A percentile compares a stretch with the other conserved stretches of the same genome.
These are phyloP conservation scores for Sorex maritimensis DNA, from an alignment of 2,797 vertebrate genomes.

Conservation along the genomic window DNA sequence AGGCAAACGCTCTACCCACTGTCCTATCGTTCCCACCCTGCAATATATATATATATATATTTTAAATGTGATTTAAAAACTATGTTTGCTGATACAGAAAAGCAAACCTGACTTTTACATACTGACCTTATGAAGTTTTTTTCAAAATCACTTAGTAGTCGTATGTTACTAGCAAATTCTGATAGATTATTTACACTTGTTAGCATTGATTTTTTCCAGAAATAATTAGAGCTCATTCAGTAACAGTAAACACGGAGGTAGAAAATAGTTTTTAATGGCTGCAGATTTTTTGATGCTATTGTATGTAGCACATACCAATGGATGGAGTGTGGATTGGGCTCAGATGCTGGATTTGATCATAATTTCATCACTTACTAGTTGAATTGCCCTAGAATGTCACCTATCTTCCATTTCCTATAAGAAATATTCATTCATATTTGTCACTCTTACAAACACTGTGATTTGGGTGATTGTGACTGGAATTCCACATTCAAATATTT, in stretches of 20 bases:
- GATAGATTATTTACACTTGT: not conserved
- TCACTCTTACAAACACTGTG: not conserved
- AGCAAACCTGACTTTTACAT: slow-evolving; percentile 20
- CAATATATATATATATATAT: no score
- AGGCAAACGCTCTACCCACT: no score
- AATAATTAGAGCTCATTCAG: slow-evolving; percentile 1
- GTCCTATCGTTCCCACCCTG: no score
- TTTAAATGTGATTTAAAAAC: not conserved
- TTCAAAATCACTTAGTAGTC: not conserved
- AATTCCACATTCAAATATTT: slow-evolving; percentile 13
- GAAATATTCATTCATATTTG: not conserved
- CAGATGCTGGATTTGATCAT: not conserved
- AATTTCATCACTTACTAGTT: not conserved
- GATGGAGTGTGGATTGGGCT: not conserved
- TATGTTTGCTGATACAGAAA: not conserved
- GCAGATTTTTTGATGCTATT: not conserved
- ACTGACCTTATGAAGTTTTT: not conserved
- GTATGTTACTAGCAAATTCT: not conserved
- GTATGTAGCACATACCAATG: not conserved
- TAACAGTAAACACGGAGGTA: not conserved
- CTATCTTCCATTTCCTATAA: not conserved
- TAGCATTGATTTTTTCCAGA: not conserved
- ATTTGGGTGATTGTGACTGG: not conserved
- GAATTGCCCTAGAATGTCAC: not conserved
- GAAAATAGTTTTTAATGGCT: not conserved